A percentile compares a stretch with the other conserved stretches of the same genome.
Evolutionary conservation across 2,888 invertebrate species (phyloP).

Genomic region (Acronicta alni): DNA sequence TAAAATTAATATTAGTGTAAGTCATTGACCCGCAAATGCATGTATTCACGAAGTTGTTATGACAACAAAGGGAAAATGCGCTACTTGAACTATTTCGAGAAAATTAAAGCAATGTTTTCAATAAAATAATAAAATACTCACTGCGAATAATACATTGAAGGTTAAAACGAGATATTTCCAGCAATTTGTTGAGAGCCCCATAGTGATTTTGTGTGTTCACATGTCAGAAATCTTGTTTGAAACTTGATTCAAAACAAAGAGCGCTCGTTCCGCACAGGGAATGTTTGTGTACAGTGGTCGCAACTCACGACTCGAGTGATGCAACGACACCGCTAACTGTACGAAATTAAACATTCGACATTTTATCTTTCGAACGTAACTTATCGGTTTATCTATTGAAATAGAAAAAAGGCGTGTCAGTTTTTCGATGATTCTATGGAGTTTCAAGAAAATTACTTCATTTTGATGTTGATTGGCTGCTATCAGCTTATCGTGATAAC

Average conservation of each 20-base stretch:
- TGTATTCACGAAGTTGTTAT: constrained; percentile 75
- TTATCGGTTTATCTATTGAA: constrained; percentile 62
- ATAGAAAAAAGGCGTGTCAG: constrained; percentile 57
- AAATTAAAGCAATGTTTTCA: constrained; percentile 51
- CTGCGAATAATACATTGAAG: constrained; percentile 85
- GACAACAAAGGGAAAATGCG: constrained; percentile 71
- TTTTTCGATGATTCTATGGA: constrained; percentile 36
- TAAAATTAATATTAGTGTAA: neutral
- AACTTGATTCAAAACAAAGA: constrained; percentile 83
- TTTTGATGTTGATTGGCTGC: constrained; percentile 57
- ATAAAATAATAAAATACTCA: constrained; percentile 71
- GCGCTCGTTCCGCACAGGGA: constrained; percentile 82
- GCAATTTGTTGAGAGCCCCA: constrained; percentile 85
- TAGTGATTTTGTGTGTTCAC: constrained; percentile 77
- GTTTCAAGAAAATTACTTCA: constrained; percentile 67
- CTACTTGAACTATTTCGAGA: constrained; percentile 54
- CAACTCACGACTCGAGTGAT: constrained; percentile 67
- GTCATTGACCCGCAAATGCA: constrained; percentile 17
- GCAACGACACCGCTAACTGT: constrained; percentile 71
- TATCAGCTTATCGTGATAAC: constrained; percentile 84
- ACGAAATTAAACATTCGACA: constrained; percentile 82
- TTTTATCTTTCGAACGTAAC: constrained; percentile 64
- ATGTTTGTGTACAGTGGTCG: constrained; percentile 76
- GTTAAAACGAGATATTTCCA: constrained; percentile 87
- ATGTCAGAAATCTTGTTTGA: constrained; percentile 80